Evolutionary conservation across 2,797 vertebrate genomes (phyloP), one percentile per base, ranked within the genome.

Genomic region (Knipowitschia caucasica): DNA sequence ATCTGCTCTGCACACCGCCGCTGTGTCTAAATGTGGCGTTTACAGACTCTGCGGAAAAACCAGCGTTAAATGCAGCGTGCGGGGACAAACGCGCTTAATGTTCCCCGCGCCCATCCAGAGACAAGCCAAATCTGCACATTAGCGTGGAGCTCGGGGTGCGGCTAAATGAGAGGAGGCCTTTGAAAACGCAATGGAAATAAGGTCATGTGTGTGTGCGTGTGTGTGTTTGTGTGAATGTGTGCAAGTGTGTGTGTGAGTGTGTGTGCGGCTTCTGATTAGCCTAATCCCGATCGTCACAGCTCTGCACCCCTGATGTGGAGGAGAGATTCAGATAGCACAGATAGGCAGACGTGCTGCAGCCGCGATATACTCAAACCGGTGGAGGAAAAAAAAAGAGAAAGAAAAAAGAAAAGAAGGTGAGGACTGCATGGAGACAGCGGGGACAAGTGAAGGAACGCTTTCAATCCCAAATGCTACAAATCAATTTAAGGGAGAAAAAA

Each of bases 211-310:
- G 29, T 33, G 26, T 29, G 24, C 4, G 23, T 44, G 42, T n/a
- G 43, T 27, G 43, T 45, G 43, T 45, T 14, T n/a, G 40, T 14
- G n/a, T n/a, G n/a, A n/a, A n/a, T n/a, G n/a, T n/a, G n/a, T n/a
- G n/a, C n/a, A n/a, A n/a, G n/a, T 27, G 23, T 26, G 43, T 45
- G 43, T 45, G 39, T n/a, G 39, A 50, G 55, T 69, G 56, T 66
- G 64, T 63, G 63, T 63, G 66, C 58, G 67, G 62, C 62, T 70
- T 72, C 61, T 76, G 77, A 82, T 83, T 77, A 80, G 73, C 61
- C 60, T 82, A 83, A 85, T 85, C 79, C 73, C 69, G 56, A 62
- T 49, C 65, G 73, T 83, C 80, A 83, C 83, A 74, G 80, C 73
- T 69, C 73, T 54, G 78, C 68, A 80, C 61, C 73, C 80, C 80